phyloP scores from a whole-genome alignment of 2,113 vertebrate species.

The Bettongia penicillata region DNA sequence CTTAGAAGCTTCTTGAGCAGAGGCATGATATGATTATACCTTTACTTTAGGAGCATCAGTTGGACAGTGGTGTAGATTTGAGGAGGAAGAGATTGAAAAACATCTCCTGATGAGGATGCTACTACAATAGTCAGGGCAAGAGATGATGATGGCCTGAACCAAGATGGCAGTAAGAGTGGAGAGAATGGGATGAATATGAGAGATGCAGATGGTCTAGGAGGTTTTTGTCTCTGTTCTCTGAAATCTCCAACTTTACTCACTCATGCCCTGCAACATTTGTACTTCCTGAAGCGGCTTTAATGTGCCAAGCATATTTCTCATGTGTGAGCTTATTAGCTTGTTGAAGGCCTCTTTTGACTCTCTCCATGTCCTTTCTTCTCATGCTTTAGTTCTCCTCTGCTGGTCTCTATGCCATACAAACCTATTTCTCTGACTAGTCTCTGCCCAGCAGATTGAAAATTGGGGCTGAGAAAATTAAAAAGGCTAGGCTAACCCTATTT shows the following conservation, averaged over 20 bases:
- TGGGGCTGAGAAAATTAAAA: too few relatives aligned
- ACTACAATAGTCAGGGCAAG: neutral
- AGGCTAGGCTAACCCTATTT: neutral
- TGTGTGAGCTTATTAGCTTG: neutral
- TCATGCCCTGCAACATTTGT: neutral
- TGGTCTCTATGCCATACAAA: neutral
- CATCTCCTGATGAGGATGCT: neutral
- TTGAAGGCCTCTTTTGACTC: neutral
- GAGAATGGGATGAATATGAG: neutral
- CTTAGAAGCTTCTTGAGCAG: neutral
- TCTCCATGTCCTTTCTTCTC: neutral
- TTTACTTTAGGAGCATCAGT: neutral
- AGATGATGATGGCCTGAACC: neutral
- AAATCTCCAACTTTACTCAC: neutral
- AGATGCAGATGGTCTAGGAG: neutral
- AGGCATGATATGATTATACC: neutral
- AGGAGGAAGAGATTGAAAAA: neutral
- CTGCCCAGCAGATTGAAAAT: neutral
- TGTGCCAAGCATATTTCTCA: neutral
- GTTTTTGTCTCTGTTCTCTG: neutral
- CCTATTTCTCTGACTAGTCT: neutral
- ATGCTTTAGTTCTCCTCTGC: neutral
- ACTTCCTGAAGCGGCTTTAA: neutral
- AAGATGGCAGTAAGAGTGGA: neutral
- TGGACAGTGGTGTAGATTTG: neutral